A percentile compares a stretch with the other conserved stretches of the same genome.
These are phyloP conservation scores for Arctia plantaginis DNA, from an alignment of 2,888 invertebrate species.

Conservation along the genomic window DNA sequence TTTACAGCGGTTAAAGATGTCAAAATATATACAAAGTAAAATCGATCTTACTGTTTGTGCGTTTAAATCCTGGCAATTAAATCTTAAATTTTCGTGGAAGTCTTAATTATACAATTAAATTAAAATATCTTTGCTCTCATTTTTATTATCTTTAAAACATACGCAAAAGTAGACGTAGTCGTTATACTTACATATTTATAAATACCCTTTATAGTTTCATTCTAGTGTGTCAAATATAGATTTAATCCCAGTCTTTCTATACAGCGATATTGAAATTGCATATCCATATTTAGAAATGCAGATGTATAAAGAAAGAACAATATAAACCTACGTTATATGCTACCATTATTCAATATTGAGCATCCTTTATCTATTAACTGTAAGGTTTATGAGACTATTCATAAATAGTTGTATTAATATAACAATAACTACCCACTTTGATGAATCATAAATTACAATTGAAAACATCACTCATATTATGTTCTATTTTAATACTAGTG, in stretches of 20 bases:
- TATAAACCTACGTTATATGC: neutral
- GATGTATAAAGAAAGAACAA: neutral
- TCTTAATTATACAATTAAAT: too few relatives aligned
- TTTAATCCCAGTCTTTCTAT: neutral
- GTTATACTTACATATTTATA: neutral
- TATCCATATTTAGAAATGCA: neutral
- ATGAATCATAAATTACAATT: constrained; percentile 42
- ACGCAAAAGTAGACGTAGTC: neutral
- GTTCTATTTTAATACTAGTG: constrained; percentile 55
- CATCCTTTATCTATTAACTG: constrained; percentile 22
- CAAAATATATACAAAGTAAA: too few relatives aligned
- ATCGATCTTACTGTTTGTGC: too few relatives aligned
- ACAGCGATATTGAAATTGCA: neutral
- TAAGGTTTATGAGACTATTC: constrained; percentile 35
- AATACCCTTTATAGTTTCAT: neutral
- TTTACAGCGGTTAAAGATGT: too few relatives aligned
- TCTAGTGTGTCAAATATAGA: neutral
- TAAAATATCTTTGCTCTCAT: too few relatives aligned
- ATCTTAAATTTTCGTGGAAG: too few relatives aligned
- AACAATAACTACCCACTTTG: constrained; percentile 15
- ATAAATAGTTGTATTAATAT: constrained; percentile 23
- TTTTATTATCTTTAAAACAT: too few relatives aligned
- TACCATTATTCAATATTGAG: constrained; percentile 26
- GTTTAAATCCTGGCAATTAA: too few relatives aligned
- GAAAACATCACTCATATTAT: constrained; percentile 42